Percentiles rank a stretch among this genome's conserved stretches.
phyloP scores from a whole-genome alignment of 2,888 invertebrate species.

The Drosophila peninsularis region DNA sequence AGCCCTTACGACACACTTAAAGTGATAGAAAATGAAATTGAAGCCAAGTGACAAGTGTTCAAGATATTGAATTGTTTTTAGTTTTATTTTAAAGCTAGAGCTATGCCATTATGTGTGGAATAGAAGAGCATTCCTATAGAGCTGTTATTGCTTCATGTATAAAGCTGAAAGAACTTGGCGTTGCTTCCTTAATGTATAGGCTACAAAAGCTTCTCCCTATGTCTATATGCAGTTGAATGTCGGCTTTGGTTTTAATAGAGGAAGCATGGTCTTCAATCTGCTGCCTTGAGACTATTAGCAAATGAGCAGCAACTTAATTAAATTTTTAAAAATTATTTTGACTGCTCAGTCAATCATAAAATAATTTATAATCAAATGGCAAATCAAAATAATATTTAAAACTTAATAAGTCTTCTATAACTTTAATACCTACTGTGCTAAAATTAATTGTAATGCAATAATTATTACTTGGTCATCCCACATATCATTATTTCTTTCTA shows the following conservation, averaged over 20 bases:
- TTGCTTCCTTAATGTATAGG: too few species aligned
- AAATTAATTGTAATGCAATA: too few species aligned
- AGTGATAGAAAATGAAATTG: background rate
- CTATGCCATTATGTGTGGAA: background rate
- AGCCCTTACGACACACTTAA: background rate
- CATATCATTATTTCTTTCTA: background rate
- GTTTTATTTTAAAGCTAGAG: background rate
- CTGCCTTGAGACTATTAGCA: too few species aligned
- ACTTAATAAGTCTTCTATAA: accelerated
- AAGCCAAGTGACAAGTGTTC: background rate
- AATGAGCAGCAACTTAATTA: too few species aligned
- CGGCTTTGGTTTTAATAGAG: too few species aligned
- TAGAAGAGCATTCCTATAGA: too few species aligned
- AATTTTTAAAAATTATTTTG: too few species aligned
- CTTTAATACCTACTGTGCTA: background rate
- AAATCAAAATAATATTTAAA: background rate
- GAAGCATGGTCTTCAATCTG: too few species aligned
- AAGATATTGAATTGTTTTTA: background rate
- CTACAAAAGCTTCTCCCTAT: too few species aligned
- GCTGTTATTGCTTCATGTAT: too few species aligned
- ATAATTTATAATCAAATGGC: background rate
- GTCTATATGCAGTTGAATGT: too few species aligned
- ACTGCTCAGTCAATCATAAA: accelerated
- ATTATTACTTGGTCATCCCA: background rate
- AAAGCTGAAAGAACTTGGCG: too few species aligned